Percentiles rank a stretch among this genome's conserved stretches.
These are phyloP conservation scores for Trichechus manatus DNA, from an alignment of 2,113 vertebrate species.

Conservation along the genomic window DNA sequence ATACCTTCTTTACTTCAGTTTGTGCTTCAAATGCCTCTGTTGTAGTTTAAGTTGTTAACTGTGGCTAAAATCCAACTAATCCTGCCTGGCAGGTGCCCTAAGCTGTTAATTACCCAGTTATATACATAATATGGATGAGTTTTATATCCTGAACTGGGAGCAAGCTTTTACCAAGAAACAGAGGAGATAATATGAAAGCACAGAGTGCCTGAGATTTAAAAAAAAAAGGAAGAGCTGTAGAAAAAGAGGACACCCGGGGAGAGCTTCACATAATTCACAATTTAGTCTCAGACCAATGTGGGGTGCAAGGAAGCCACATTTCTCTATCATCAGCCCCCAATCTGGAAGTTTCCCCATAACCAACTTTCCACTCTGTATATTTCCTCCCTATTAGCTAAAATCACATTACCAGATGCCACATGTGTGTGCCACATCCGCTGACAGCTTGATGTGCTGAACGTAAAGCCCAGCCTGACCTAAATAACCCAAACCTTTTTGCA, in stretches of 20 bases:
- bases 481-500: constrained; percentile 82
- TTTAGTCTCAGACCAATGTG: not conserved
- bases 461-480: constrained; percentile 80
- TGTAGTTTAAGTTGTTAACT: not conserved
- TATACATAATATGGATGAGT: not conserved
- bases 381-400: constrained; percentile 70
- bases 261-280: not conserved
- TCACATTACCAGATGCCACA: constrained; percentile 47
- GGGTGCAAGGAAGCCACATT: not conserved
- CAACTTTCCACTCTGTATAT: not conserved
- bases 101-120: constrained; percentile 19
- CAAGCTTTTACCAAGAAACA: not conserved
- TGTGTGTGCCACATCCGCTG: not conserved
- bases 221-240: not conserved
- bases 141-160: constrained; percentile 1
- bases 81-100: not conserved
- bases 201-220: not conserved
- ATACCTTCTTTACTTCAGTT: not conserved
- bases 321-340: not conserved
- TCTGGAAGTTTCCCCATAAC: constrained; percentile 41
- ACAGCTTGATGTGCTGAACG: constrained; percentile 53
- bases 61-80: not conserved
- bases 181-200: not conserved
- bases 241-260: not conserved
- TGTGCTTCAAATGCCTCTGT: not conserved